phyloP scores from a whole-genome alignment of 1,140 invertebrate species.

The Pinna nobilis region DNA sequence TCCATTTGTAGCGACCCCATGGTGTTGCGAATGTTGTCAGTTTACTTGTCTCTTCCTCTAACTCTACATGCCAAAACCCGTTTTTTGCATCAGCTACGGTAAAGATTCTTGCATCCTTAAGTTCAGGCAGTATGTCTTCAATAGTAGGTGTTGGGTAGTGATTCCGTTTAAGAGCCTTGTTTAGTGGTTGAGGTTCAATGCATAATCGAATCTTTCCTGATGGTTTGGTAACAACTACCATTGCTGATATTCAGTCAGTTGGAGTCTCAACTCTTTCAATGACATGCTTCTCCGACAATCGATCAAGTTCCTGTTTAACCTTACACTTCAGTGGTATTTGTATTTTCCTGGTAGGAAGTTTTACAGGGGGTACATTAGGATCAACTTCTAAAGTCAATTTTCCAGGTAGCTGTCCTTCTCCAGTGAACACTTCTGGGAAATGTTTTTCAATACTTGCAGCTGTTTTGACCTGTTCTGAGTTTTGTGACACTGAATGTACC shows the following conservation, averaged over 20 bases:
- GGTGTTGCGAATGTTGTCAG: conserved; percentile 30
- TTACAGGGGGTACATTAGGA: conserved; percentile 3
- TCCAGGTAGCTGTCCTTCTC: conserved; percentile 14
- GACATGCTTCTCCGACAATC: conserved; percentile 44
- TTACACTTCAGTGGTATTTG: conserved; percentile 26
- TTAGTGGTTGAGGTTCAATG: conserved; percentile 55
- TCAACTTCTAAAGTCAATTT: conserved; percentile 29
- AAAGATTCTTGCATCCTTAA: too few relatives aligned
- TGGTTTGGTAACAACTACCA: conserved; percentile 49
- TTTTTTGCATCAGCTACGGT: conserved; percentile 61
- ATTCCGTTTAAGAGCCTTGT: conserved; percentile 54
- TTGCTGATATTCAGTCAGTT: conserved; percentile 56
- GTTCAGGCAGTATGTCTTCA: conserved; percentile 57
- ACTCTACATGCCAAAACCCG: conserved; percentile 61
- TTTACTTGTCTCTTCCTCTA: conserved; percentile 49
- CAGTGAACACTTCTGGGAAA: background rate
- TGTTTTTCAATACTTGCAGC: too few relatives aligned
- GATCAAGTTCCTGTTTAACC: conserved; percentile 32
- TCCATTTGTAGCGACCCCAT: background rate
- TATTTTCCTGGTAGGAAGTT: conserved; percentile 21
- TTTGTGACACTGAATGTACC: too few relatives aligned
- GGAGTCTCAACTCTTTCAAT: conserved; percentile 62
- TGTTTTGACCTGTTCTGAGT: too few relatives aligned
- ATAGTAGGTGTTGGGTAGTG: conserved; percentile 33
- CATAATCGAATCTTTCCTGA: conserved; percentile 38